Base-by-base conservation (phyloP, 1,140 invertebrate genomes). In the Caerostris darwini region DNA sequence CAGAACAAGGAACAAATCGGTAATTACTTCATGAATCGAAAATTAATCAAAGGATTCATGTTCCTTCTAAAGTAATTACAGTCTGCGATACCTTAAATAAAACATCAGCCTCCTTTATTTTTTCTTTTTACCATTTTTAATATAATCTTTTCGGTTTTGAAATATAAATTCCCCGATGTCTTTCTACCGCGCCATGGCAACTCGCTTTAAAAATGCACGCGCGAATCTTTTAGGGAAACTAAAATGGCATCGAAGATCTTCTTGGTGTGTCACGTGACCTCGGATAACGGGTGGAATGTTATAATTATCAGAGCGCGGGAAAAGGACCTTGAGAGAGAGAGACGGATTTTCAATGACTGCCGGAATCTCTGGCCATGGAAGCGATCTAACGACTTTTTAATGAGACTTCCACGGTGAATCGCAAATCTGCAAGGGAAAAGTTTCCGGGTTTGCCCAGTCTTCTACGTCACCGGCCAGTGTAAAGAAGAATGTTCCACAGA, bases 321-420 rank as follows among this genome's bases (percentile, higher is more conserved):
- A 83, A 85, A 17, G 17, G 71, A 8, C 53, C 57, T 54, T 7
- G 82, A 85, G 34, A 34, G 34, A 34, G 34, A 34, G 34, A 34
- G 34, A 34, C 82, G 82, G 54, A 85, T 57, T 57, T 85, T 85
- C 82, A 85, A 85, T 85, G 82, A 85, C 82, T 56, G 4, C 14
- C 7, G 82, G 57, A 85, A 57, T 58, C 57, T 85, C 14, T 58
- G 17, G 82, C 14, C 54, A 85, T 50, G 34, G 71, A 34, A 34
- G 54, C 54, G 14, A 54, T 85, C 82, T 85, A 85, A 85, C 82
- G 82, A 85, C 82, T 57, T 85, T 85, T 85, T 85, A 85, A 85
- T 85, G 82, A 85, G 82, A 85, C 82, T 34, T 85, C 82, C 54
- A 17, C 19, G 14, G 82, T 58, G 82, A 85, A 85, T 85, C 82